Percentiles rank a stretch among this genome's conserved stretches.
These are phyloP conservation scores for Scaptomyza parva DNA, from an alignment of 2,888 invertebrate species.

Conservation along the genomic window DNA sequence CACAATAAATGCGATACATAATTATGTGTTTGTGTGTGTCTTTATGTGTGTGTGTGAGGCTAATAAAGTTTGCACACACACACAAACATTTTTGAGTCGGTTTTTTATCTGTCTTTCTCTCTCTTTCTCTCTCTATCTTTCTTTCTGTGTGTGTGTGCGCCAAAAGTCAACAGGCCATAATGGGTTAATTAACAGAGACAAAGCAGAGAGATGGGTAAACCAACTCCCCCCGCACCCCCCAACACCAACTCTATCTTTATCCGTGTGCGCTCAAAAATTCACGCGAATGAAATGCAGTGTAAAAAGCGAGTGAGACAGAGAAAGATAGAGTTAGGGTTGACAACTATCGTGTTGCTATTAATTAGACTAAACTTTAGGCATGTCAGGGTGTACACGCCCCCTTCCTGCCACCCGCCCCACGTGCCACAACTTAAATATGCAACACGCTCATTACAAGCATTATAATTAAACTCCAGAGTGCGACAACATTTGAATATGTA, in stretches of 20 bases:
- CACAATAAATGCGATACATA: conserved; percentile 48
- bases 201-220: conserved; percentile 7
- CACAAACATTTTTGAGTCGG: background rate
- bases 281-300: background rate
- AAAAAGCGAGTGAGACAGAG: background rate
- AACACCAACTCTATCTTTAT: background rate
- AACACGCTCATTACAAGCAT: conserved; percentile 72
- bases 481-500: conserved; percentile 61
- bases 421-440: conserved; percentile 54
- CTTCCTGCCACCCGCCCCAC: background rate
- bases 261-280: background rate
- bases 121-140: background rate
- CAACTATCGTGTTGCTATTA: conserved; percentile 47
- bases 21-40: conserved; percentile 36
- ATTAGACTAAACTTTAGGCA: conserved; percentile 59
- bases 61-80: conserved; percentile 11
- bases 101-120: background rate
- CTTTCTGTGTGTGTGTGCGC: conserved; percentile 7
- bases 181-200: conserved; percentile 63
- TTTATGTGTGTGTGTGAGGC: background rate
- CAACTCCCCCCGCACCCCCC: background rate
- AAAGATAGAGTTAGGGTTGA: background rate
- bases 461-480: conserved; percentile 72
- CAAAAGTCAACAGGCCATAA: conserved; percentile 61
- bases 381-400: conserved; percentile 6